Base-by-base conservation (phyloP, 1,140 invertebrate species). In the Sarcophaga bullata region DNA sequence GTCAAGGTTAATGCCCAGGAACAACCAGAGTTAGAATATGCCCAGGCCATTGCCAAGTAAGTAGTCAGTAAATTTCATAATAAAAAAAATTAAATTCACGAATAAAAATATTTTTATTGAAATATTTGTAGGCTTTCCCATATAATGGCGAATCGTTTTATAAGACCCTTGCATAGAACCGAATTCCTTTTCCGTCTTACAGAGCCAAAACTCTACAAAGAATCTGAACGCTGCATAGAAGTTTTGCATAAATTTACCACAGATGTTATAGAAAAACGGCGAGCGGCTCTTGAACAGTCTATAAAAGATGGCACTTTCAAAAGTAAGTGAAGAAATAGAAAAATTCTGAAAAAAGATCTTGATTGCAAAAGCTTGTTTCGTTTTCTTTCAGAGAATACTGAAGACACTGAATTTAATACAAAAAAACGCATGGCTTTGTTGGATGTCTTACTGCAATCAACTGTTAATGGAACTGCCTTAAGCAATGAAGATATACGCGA, bases 401-500 rank as follows among this genome's bases (percentile, higher is more conserved):
- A 88, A 81, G 85, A 85, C 62, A 80, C 50, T 86, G 84, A 92
- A 91, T 76, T 86, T 84, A 92, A 91, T 76, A 87, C 89, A 3
- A 93, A 92, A 86, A 94, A 94, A 78, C 92, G 93, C 83, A 90
- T 94, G 82, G 95, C 95, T 0, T 94, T 97, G 89, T 90, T 97
- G 84, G 96, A 97, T 91, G 89, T 96, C 54, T 87, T 97, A 7
- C 90, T 97, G 2, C 90, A 94, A 84, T 91, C 93, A 48, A 92
- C 92, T 46, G 88, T 92, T 9, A 85, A 90, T 49, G 93, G 92
- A 0, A 87, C 91, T 47, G 90, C 90, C 13, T 90, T 96, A 54
- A 92, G 91, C n/a, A 91, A 95, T 84, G 89, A 92, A 15, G 94
- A 95, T 85, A 94, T 97, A 11, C 89, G 93, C 76, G 93, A 95